phyloP scores from a whole-genome alignment of 2,113 vertebrate genomes.

The Actenoides hombroni region DNA sequence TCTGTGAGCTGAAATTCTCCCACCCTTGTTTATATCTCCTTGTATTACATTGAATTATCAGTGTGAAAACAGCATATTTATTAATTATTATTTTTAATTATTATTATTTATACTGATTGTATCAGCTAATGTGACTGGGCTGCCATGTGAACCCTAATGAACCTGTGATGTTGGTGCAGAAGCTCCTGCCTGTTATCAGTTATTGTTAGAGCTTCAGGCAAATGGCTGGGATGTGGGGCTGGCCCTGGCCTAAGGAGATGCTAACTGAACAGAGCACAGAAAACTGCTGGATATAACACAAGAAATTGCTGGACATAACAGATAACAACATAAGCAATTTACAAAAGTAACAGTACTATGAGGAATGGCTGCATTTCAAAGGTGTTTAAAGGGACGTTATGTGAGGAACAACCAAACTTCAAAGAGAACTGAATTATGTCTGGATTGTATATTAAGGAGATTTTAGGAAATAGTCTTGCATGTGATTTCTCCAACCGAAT shows the following conservation, averaged over 20 bases:
- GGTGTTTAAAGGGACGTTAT: neutral
- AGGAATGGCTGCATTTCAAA: neutral
- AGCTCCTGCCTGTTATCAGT: neutral
- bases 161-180: neutral
- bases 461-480: neutral
- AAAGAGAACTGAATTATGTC: neutral
- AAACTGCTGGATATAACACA: neutral
- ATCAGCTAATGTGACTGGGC: neutral
- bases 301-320: neutral
- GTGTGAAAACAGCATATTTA: neutral
- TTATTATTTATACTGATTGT: neutral
- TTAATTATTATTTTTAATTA: neutral
- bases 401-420: neutral
- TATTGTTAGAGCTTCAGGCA: neutral
- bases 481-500: neutral
- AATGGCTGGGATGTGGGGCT: neutral
- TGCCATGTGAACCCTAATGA: neutral
- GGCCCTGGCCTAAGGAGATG: neutral
- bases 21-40: neutral
- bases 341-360: neutral
- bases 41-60: neutral
- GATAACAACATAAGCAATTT: neutral
- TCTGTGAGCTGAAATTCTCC: neutral
- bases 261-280: accelerated
- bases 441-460: neutral